Evolutionary conservation across 2,888 invertebrate species (phyloP), one percentile per base, ranked within the genome.

Genomic region (Spisula subtruncata): DNA sequence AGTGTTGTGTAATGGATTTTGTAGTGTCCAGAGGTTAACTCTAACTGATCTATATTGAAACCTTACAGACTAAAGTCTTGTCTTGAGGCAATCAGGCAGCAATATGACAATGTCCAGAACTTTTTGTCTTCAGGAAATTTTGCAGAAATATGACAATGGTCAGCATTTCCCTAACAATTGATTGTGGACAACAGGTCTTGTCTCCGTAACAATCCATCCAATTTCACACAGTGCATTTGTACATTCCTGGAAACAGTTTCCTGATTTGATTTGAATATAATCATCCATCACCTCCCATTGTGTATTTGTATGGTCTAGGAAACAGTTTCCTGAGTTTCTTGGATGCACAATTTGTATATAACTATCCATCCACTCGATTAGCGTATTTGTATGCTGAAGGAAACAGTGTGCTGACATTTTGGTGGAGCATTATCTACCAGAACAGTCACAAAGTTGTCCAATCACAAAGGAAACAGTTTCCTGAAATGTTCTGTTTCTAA

Each of bases 71-170:
- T n/a, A 6, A 5, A 66, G 60, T 10, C 60, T 66, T 25, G 4
- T 12, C 60, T 66, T 66, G 60, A 66, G 60, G 25, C 60, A 2
- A 25, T 66, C 60, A 25, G 2, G 60, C n/a, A 25, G 10, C 25
- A 66, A 66, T 41, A 41, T 66, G 60, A 66, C 60, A 66, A 41
- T 66, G 60, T 66, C 60, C 60, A 66, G 25, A 10, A 66, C n/a
- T 66, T 51, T 60, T n/a, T n/a, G 48, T 48, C 60, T 60, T 60
- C n/a, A 60, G 60, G n/a, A 20, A n/a, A 60, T 60, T n/a, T 66
- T 25, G 60, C n/a, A 25, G 10, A 66, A 66, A 66, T 41, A 41
- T 66, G 60, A 66, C 60, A 66, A 41, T 66, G 60, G 25, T 25
- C 60, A 66, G 25, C n/a, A 66, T 8, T 66, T 51, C 25, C 25